These are phyloP conservation scores for Diuraphis noxia DNA, from an alignment of 1,140 invertebrate genomes.

Conservation along the genomic window DNA sequence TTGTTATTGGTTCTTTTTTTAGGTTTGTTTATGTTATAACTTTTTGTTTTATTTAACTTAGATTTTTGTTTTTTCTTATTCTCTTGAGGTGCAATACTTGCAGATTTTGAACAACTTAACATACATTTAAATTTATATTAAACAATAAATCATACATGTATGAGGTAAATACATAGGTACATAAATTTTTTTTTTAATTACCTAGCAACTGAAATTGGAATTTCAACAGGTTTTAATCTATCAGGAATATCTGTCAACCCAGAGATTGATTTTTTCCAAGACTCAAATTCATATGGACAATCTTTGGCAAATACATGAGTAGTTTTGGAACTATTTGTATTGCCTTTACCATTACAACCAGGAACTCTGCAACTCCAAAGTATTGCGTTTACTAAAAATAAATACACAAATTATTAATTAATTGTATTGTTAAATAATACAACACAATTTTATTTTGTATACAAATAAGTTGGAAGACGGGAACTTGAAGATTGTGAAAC, in stretches of 20 bases:
- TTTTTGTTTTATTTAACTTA: background rate
- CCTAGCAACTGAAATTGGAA: background rate
- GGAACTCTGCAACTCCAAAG: background rate
- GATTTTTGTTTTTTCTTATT: background rate
- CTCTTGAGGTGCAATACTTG: background rate
- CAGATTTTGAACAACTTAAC: background rate
- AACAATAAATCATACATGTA: background rate
- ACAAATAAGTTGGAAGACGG: background rate
- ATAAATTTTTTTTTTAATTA: background rate
- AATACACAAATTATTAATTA: background rate
- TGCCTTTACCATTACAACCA: conserved; percentile 37
- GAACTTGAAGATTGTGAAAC: too few relatives aligned
- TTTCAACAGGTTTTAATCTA: background rate
- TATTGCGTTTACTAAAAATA: background rate
- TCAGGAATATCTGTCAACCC: background rate
- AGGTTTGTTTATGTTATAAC: background rate
- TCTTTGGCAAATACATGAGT: conserved; percentile 9
- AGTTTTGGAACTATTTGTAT: background rate
- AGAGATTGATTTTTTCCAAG: conserved; percentile 1
- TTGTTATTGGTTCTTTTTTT: background rate
- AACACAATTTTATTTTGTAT: background rate
- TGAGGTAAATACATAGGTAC: background rate
- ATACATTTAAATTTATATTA: background rate
- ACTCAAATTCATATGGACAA: conserved; percentile 35
- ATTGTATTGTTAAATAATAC: background rate